phyloP scores from a whole-genome alignment of 2,888 invertebrate genomes.

The Papilio protenor region DNA sequence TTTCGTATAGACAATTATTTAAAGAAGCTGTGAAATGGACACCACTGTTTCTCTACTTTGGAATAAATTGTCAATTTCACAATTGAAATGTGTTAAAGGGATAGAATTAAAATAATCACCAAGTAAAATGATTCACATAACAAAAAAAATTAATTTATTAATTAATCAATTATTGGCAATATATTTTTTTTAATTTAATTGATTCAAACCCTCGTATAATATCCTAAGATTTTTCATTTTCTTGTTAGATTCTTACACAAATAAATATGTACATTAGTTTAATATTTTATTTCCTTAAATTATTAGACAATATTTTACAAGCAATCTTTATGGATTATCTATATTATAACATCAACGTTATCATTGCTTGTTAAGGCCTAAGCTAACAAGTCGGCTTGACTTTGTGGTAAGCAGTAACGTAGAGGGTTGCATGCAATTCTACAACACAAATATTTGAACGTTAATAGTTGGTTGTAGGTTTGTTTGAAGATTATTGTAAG shows the following conservation, averaged over 20 bases:
- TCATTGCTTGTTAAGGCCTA: slow-evolving; percentile 5
- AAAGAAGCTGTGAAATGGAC: background rate
- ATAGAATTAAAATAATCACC: too few relatives aligned
- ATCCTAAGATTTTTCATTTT: background rate
- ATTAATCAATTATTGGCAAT: too few relatives aligned
- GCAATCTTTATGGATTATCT: background rate
- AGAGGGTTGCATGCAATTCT: slow-evolving; percentile 10
- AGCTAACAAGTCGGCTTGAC: slow-evolving; percentile 4
- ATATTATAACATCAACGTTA: background rate
- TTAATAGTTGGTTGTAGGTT: background rate
- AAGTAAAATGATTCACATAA: too few relatives aligned
- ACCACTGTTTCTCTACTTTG: background rate
- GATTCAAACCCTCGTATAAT: too few relatives aligned
- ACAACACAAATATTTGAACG: slow-evolving; percentile 7
- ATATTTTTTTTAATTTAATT: too few relatives aligned
- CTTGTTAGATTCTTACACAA: background rate
- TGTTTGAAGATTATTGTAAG: background rate
- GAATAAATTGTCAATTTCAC: background rate
- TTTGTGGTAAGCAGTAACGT: slow-evolving; percentile 11
- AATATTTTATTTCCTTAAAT: background rate
- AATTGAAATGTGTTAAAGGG: too few relatives aligned
- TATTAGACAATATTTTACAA: background rate
- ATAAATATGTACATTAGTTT: background rate
- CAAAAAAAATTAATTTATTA: too few relatives aligned
- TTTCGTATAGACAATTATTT: background rate